phyloP scores from a whole-genome alignment of 2,888 invertebrate species.

The Toxonevra muliebris region DNA sequence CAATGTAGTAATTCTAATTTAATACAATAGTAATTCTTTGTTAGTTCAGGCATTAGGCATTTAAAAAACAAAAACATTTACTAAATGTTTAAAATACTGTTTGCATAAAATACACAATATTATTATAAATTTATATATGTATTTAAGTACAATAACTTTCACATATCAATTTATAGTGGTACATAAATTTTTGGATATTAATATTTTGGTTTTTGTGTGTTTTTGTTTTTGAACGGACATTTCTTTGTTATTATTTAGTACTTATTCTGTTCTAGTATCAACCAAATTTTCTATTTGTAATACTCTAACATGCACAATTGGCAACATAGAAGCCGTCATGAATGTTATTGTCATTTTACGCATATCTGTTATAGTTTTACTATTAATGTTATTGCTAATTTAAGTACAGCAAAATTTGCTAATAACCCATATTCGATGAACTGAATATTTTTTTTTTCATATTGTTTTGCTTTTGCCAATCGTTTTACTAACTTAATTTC shows the following conservation, averaged over 20 bases:
- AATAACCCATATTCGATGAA: background rate
- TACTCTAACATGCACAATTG: background rate
- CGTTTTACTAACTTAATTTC: slow-evolving; percentile 24
- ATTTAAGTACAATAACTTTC: too few relatives aligned
- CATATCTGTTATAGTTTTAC: too few relatives aligned
- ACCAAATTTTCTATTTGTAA: too few relatives aligned
- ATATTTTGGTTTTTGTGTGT: background rate
- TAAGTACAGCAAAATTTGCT: too few relatives aligned
- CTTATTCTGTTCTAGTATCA: too few relatives aligned
- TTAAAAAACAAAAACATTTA: too few relatives aligned
- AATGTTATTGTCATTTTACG: slow-evolving; percentile 23
- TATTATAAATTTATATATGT: background rate
- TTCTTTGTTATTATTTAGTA: too few relatives aligned
- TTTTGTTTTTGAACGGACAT: background rate
- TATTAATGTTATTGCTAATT: too few relatives aligned
- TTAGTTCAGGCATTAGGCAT: too few relatives aligned
- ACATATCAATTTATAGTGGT: background rate
- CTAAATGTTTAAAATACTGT: slow-evolving; percentile 17
- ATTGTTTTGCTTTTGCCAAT: too few relatives aligned
- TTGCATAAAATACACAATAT: background rate
- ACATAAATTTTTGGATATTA: background rate
- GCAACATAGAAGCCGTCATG: slow-evolving; percentile 20
- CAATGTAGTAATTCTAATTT: too few relatives aligned
- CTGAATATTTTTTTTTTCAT: slow-evolving; percentile 2
- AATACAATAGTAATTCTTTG: too few relatives aligned